A percentile compares a stretch with the other conserved stretches of the same genome.
phyloP scores from a whole-genome alignment of 2,888 invertebrate species.

The Arctia plantaginis region DNA sequence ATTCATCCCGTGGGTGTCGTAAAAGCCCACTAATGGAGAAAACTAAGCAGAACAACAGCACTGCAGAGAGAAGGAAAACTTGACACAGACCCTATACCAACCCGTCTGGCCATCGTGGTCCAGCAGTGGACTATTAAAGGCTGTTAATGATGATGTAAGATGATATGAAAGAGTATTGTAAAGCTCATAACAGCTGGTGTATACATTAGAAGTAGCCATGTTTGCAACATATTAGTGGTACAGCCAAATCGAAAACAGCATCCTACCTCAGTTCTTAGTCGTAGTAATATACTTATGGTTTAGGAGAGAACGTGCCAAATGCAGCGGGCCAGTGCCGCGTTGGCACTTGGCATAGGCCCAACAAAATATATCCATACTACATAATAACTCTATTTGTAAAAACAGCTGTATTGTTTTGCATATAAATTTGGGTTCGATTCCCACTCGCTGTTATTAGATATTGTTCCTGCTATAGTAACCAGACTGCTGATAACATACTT shows the following conservation, averaged over 20 bases:
- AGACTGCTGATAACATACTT: too few species aligned
- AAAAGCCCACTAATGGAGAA: too few species aligned
- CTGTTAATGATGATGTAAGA: too few species aligned
- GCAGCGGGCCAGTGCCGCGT: not conserved
- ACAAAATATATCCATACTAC: not conserved
- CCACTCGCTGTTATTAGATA: not conserved
- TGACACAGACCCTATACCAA: too few species aligned
- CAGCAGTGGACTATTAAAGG: too few species aligned
- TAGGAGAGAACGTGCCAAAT: not conserved
- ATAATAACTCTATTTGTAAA: not conserved
- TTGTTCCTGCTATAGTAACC: too few species aligned
- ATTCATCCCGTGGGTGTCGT: too few species aligned
- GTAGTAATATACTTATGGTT: not conserved
- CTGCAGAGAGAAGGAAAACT: too few species aligned
- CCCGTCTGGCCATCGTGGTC: too few species aligned
- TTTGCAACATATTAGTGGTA: not conserved
- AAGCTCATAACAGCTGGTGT: not conserved
- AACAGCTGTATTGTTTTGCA: not conserved
- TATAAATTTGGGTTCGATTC: not conserved
- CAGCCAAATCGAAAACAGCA: not conserved
- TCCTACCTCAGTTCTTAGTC: not conserved
- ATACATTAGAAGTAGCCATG: not conserved
- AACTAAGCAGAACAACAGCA: too few species aligned
- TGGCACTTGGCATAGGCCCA: not conserved
- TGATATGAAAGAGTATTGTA: not conserved